Evolutionary conservation across 1,140 invertebrate genomes (phyloP), one percentile per base, ranked within the genome.

Genomic region (Euura saliciscinereae): DNA sequence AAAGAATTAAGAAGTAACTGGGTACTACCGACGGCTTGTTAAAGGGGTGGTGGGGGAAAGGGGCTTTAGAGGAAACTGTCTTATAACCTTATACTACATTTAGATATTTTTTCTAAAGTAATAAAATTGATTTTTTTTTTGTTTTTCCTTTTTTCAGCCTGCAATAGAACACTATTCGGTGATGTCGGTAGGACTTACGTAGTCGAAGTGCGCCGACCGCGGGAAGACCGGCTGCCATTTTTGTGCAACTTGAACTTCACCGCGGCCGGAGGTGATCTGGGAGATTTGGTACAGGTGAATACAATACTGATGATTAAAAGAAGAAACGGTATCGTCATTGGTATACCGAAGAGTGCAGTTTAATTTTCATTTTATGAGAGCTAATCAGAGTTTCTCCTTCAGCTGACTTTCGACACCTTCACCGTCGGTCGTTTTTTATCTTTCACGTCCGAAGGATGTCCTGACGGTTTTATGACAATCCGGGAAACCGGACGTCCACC

Each of bases 101-200:
- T 8, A 59, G 13, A 59, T 28, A 28, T 28, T 28, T 28, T 28
- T 28, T 11, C 51, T 8, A 59, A 59, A n/a, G 51, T 59, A 6
- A 59, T 59, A 28, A 28, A 28, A 28, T 78, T 73, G 67, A 79
- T 79, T 76, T 78, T 72, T 76, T 77, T 80, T 28, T 28, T 28
- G 28, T 28, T 28, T 28, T 28, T 28, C 1, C 28, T 77, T 84
- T 70, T 89, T 90, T 67, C 90, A 95, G 94, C 93, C 46, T 96
- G 94, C 88, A 96, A 96, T 87, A 89, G 92, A 77, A 95, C 94
- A 10, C 93, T 95, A 82, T 94, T 92, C 86, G 94, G 94, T 2
- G 92, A 93, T 78, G 91, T 94, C 13, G 94, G 94, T 1, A 88
- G 92, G 66, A 95, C 93, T 4, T 95, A 95, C 86, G 91, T 93